Evolutionary conservation across 1,140 invertebrate species (phyloP).

Genomic region (Heliconius nattereri): DNA sequence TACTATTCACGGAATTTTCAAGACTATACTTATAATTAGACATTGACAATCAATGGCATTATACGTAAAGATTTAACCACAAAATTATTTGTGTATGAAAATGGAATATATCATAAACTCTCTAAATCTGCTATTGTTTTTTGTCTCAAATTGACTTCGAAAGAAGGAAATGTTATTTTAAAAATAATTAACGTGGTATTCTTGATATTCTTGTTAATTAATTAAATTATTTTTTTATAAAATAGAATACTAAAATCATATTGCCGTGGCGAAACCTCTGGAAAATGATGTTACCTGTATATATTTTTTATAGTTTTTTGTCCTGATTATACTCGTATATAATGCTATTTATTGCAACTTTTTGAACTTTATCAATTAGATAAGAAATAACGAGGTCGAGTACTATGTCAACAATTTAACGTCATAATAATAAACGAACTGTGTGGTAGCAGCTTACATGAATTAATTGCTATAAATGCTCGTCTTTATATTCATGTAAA

Average conservation of each 20-base stretch:
- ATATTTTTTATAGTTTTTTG: not conserved
- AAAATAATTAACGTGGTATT: not conserved
- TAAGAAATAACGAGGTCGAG: slow-evolving; percentile 16
- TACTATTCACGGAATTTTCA: slow-evolving; percentile 10
- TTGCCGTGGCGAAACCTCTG: not conserved
- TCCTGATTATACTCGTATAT: not conserved
- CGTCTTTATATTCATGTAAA: not conserved
- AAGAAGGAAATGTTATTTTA: no score
- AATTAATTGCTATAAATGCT: slow-evolving; percentile 12
- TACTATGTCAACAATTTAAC: slow-evolving; percentile 10
- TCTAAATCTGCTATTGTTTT: not conserved
- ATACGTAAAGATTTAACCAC: slow-evolving; percentile 10
- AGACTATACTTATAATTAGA: slow-evolving; percentile 13
- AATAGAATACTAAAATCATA: no score
- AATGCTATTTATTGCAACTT: not conserved
- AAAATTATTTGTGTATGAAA: not conserved
- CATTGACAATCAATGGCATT: not conserved
- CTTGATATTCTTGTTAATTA: not conserved
- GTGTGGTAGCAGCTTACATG: not conserved
- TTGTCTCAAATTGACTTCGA: not conserved
- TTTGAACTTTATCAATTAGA: slow-evolving; percentile 12
- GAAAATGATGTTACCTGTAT: not conserved
- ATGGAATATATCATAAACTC: not conserved
- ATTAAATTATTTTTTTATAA: no score
- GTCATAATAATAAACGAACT: not conserved